A percentile compares a stretch with the other conserved stretches of the same genome.
These are phyloP conservation scores for Blomia tropicalis DNA, from an alignment of 2,888 invertebrate genomes.

Conservation along the genomic window DNA sequence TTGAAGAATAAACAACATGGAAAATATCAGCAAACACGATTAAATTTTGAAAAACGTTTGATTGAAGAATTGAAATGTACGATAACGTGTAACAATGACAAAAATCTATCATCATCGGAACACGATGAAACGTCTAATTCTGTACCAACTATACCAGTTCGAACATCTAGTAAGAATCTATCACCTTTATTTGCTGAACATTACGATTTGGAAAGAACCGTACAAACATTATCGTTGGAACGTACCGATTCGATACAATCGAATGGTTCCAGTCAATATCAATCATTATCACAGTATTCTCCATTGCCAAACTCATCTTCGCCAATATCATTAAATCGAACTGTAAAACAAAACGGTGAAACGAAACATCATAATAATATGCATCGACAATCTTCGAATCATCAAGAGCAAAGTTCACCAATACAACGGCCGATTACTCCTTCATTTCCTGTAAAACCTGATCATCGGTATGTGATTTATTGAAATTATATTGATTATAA, in stretches of 20 bases:
- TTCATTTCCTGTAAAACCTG: constrained; percentile 7
- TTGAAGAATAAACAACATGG: constrained; percentile 55
- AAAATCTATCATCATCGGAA: not conserved
- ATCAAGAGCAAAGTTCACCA: too few species aligned
- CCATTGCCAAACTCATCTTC: not conserved
- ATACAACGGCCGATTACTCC: not conserved
- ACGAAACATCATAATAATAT: not conserved
- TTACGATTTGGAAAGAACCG: not conserved
- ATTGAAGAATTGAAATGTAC: constrained; percentile 33
- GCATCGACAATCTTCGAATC: not conserved
- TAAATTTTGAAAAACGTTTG: constrained; percentile 27
- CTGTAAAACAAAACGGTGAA: not conserved
- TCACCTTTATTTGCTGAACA: constrained; percentile 3
- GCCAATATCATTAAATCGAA: not conserved
- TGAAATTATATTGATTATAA: not conserved
- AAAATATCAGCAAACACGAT: constrained; percentile 37
- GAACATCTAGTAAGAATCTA: constrained; percentile 20
- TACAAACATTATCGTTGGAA: not conserved
- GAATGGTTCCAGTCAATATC: not conserved
- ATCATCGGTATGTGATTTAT: not conserved
- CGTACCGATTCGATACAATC: not conserved
- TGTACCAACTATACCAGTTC: constrained; percentile 18
- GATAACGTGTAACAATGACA: too few species aligned
- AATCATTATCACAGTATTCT: not conserved
- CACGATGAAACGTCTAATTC: not conserved